phyloP scores from a whole-genome alignment of 2,888 invertebrate species.

The Pterostichus madidus region DNA sequence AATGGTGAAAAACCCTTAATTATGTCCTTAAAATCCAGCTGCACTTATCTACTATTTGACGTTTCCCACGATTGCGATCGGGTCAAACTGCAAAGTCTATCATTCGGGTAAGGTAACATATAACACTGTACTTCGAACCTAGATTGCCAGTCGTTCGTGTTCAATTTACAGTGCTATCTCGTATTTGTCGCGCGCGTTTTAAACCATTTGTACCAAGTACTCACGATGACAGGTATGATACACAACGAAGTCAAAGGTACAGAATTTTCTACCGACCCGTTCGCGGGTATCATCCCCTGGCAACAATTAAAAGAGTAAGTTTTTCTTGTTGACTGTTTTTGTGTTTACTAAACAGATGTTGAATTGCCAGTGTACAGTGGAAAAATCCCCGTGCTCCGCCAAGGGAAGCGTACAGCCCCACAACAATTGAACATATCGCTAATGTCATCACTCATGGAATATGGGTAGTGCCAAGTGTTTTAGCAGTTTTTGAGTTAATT shows the following conservation, averaged over 20 bases:
- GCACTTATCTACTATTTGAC: slow-evolving; percentile 41
- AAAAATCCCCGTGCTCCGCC: slow-evolving; percentile 88
- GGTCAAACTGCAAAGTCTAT: slow-evolving; percentile 66
- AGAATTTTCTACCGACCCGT: slow-evolving; percentile 71
- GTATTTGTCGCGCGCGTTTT: slow-evolving; percentile 23
- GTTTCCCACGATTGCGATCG: slow-evolving; percentile 53
- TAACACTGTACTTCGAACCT: slow-evolving; percentile 15
- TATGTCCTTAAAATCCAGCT: slow-evolving; percentile 24
- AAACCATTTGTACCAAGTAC: slow-evolving; percentile 10
- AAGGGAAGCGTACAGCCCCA: slow-evolving; percentile 91
- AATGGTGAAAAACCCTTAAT: slow-evolving; percentile 34
- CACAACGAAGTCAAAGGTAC: slow-evolving; percentile 71
- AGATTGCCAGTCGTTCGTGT: slow-evolving; percentile 13
- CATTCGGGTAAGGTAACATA: slow-evolving; percentile 31
- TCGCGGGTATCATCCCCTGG: slow-evolving; percentile 71
- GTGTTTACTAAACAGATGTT: not conserved
- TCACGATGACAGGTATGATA: slow-evolving; percentile 73
- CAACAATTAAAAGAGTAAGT: slow-evolving; percentile 73
- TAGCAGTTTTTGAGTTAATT: slow-evolving; percentile 87
- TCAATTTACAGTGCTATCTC: slow-evolving; percentile 13
- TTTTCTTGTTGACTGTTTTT: slow-evolving; percentile 1
- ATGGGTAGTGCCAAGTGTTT: slow-evolving; percentile 92
- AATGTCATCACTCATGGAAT: slow-evolving; percentile 95
- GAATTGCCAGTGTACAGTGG: slow-evolving; percentile 80
- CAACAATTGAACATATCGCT: slow-evolving; percentile 93